Percentiles rank a stretch among this genome's conserved stretches.
Evolutionary conservation across 2,113 vertebrate genomes (phyloP).

Genomic region (Rhinoderma darwinii): DNA sequence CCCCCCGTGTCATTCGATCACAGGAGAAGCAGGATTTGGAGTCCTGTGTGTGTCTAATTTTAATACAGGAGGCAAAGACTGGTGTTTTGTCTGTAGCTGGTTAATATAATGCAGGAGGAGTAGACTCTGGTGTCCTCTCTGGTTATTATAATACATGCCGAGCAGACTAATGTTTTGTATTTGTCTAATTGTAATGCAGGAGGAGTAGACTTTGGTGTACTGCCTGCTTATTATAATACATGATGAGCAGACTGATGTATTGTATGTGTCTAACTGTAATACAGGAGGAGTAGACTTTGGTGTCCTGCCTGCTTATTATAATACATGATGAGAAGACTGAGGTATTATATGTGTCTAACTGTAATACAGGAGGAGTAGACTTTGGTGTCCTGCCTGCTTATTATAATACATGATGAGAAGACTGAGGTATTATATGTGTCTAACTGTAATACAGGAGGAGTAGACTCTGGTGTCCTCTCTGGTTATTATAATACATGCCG

Average conservation of each 20-base stretch:
- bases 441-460: not conserved
- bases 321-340: too few species aligned
- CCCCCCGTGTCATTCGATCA: too few species aligned
- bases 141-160: not conserved
- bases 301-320: too few species aligned
- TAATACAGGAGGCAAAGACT: not conserved
- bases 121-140: not conserved
- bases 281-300: too few species aligned
- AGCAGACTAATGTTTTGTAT: not conserved
- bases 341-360: fast-evolving
- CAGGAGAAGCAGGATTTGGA: too few species aligned
- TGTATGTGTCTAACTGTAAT: too few species aligned
- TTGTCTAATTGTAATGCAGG: not conserved
- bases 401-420: not conserved
- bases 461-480: not conserved
- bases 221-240: too few species aligned
- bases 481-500: too few species aligned
- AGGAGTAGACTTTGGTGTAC: not conserved
- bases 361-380: too few species aligned
- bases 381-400: not conserved
- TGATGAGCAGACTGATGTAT: too few species aligned
- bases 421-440: not conserved
- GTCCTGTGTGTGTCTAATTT: not conserved
- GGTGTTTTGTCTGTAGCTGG: not conserved
- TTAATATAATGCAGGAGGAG: not conserved